Percentiles rank a stretch among this genome's conserved stretches.
Conservation (phyloP, 2,888 invertebrate genomes). For the Hydriomena furcata region DNA sequence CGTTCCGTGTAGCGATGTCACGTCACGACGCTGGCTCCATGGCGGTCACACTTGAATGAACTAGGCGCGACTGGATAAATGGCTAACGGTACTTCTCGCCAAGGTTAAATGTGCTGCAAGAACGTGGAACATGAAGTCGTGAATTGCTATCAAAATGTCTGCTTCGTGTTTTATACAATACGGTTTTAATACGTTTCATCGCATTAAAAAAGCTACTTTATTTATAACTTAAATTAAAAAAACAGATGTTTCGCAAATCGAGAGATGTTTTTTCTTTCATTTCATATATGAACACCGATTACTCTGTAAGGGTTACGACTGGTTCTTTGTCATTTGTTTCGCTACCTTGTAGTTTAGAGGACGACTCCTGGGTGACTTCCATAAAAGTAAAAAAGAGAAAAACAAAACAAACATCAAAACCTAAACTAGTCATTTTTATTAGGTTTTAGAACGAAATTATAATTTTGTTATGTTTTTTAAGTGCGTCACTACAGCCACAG, state of each 20-base stretch:
- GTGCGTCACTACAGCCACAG: neutral
- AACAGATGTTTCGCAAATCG: too few species aligned
- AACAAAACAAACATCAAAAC: constrained; percentile 3
- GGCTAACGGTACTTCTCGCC: constrained; percentile 33
- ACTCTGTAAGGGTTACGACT: too few species aligned
- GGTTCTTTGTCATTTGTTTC: too few species aligned
- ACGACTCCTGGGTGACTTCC: too few species aligned
- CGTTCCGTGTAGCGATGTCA: constrained; percentile 38
- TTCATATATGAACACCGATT: too few species aligned
- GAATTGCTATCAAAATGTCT: constrained; percentile 15
- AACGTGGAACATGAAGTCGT: constrained; percentile 25
- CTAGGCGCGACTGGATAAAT: constrained; percentile 34
- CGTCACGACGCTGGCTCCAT: constrained; percentile 31
- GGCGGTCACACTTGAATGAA: constrained; percentile 41
- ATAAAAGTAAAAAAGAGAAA: too few species aligned
- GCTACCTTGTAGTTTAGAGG: too few species aligned
- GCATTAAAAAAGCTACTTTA: too few species aligned
- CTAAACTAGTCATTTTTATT: constrained; percentile 14
- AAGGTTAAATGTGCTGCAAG: constrained; percentile 31
- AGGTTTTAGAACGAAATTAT: constrained; percentile 15
- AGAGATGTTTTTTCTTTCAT: too few species aligned
- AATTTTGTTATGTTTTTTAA: constrained; percentile 13
- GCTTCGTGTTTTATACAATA: constrained; percentile 8
- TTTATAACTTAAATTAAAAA: too few species aligned
- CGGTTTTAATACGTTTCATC: too few species aligned